A percentile compares a stretch with the other conserved stretches of the same genome.
These are phyloP conservation scores for Fabriciana adippe DNA, from an alignment of 2,888 invertebrate genomes.

Conservation along the genomic window DNA sequence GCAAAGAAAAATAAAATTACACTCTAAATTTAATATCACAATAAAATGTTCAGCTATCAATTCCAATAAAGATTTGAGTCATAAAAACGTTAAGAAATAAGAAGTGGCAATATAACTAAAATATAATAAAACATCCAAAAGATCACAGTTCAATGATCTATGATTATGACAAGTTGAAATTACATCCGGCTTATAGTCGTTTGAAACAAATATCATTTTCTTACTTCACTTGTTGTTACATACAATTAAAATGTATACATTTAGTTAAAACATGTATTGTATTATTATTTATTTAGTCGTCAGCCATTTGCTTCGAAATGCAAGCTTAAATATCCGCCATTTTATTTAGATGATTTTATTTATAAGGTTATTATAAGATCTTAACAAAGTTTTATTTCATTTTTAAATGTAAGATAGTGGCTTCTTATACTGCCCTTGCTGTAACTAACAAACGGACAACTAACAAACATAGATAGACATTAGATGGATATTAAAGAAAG, in stretches of 20 bases:
- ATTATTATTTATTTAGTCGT: too few species aligned
- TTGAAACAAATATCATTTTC: slow-evolving; percentile 7
- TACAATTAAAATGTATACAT: slow-evolving; percentile 1
- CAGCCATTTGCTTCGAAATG: too few species aligned
- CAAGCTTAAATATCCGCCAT: too few species aligned
- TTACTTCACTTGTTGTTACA: slow-evolving; percentile 2
- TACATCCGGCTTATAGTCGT: slow-evolving; percentile 34
- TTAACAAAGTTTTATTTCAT: too few species aligned
- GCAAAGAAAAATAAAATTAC: neutral
- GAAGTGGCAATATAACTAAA: slow-evolving; percentile 7
- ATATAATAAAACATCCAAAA: slow-evolving; percentile 21
- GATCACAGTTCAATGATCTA: slow-evolving; percentile 29
- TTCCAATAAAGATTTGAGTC: slow-evolving; percentile 12
- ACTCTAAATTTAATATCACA: slow-evolving; percentile 5
- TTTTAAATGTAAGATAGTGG: too few species aligned
- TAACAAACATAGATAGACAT: too few species aligned
- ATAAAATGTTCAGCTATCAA: slow-evolving; percentile 12
- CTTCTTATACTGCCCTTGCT: too few species aligned
- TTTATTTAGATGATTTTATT: too few species aligned
- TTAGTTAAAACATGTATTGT: neutral
- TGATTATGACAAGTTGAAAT: slow-evolving; percentile 33
- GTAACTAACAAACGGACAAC: too few species aligned
- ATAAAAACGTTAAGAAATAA: slow-evolving; percentile 16
- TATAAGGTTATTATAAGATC: too few species aligned
- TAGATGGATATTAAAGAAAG: too few species aligned